Evolutionary conservation across 30 jellyfish, hydroid and myxozoan genomes (phyloP), one percentile per base, ranked within the genome.

Genomic region (Cassiopea andromeda): DNA sequence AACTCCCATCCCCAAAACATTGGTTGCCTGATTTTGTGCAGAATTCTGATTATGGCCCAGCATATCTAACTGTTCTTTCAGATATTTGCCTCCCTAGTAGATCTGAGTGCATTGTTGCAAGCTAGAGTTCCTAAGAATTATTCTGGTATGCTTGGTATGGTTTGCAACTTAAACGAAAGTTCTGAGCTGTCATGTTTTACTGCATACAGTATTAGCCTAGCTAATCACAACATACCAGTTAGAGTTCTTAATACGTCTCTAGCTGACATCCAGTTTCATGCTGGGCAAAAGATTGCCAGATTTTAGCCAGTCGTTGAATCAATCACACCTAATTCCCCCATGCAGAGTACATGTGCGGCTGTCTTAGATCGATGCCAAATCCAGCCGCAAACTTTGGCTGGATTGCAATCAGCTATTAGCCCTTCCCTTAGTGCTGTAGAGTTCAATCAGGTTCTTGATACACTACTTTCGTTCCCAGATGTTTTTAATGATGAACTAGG

Each of bases 401-500:
- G 69, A 48, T 71, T 83, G 69, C 48, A 16, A 13, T n/a, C 84
- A 27, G 92, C 92, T 43, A 12, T 83, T 68, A 83, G 73, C 49
- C 92, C 92, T 83, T 68, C 50, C 47, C 84, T 83, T 46, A 64
- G 86, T 66, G 18, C 85, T 64, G 57, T n/a, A 4, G 74, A 83
- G 45, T 46, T 67, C 46, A 19, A 69, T 46, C 45, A 45, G 45
- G 16, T 83, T 61, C 92, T 83, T 83, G 77, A 83, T 9, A 83
- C 92, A 46, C 57, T 83, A 49, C 50, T 83, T 83, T 59, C 69
- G n/a, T n/a, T 73, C 46, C 78, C 84, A n/a, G 92, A 83, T 83
- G 85, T 83, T 44, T 83, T 83, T 69, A 73, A 71, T 73, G 77
- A 83, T 66, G 73, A 73, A 46, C n/a, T 81, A 81, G 90, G 90